Base-by-base conservation (phyloP, 2,888 invertebrate genomes). In the Podotricha telesiphe region DNA sequence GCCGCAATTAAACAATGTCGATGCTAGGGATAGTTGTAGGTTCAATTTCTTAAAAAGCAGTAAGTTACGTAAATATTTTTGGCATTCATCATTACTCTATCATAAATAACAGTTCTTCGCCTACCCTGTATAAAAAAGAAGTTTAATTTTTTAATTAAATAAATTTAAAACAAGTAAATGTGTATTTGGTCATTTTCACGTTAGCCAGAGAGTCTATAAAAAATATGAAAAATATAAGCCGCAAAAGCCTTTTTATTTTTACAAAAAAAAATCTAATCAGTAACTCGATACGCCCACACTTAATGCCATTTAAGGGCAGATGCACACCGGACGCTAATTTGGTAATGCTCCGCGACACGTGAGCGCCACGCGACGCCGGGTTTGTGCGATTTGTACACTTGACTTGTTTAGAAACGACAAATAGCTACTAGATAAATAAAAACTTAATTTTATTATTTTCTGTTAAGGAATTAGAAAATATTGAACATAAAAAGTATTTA, bases 371-470 rank as follows among this genome's bases (percentile, higher is more conserved):
- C 85, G 89, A 85, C 88, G 82, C 86, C 83, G 86, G 71, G 66
- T 83, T 78, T 72, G 79, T 75, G 78, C 90, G 86, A 93, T 91
- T 91, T 89, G 90, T 88, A 84, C 90, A 87, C 89, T 88, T 86
- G 84, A 88, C 87, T 87, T 86, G 85, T 87, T 89, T 86, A 83
- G 84, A 79, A 82, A 79, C 82, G 81, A 86, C 84, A 85, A 83
- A 84, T 85, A 80, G 75, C 79, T 80, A 81, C 78, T 66, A 73
- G 64, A 73, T 64, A 80, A 83, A 83, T 84, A 84, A 81, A 82
- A 82, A 82, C 79, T 80, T 78, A 83, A 76, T 80, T 77, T 70
- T 73, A 65, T 69, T 65, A 65, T 45, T 51, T 65, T 48, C 56
- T 47, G 55, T 15, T 47, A 48, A 50, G 63, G 37, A 40, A 68